Percentiles rank a stretch among this genome's conserved stretches.
Conservation (phyloP, 2,113 vertebrate species). For the Thamnaconus septentrionalis region DNA sequence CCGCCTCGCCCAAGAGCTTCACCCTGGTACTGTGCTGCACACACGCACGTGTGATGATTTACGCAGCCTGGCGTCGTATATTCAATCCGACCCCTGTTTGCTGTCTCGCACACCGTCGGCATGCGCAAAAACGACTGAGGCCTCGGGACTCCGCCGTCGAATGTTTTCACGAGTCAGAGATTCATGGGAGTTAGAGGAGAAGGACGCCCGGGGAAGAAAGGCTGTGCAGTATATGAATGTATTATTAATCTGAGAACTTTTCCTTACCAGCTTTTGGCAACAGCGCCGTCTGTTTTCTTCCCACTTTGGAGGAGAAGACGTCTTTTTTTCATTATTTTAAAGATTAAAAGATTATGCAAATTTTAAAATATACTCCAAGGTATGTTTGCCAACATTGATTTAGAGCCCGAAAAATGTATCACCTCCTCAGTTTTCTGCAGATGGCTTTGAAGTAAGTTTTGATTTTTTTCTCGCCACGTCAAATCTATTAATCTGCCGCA, state of each 20-base stretch:
- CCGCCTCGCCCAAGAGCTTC: slow-evolving; percentile 98
- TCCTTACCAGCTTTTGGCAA: slow-evolving; percentile 35
- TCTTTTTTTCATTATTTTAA: slow-evolving; percentile 19
- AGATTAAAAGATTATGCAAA: slow-evolving; percentile 42
- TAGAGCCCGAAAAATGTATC: slow-evolving; percentile 2
- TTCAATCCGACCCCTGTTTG: not conserved
- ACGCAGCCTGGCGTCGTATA: slow-evolving; percentile 9
- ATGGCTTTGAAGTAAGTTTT: slow-evolving; percentile 42
- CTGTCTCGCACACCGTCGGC: slow-evolving; percentile 7
- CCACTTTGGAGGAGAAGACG: slow-evolving; percentile 8
- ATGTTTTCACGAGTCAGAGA: slow-evolving; percentile 23
- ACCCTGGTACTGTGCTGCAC: slow-evolving; percentile 84
- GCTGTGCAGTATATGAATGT: slow-evolving; percentile 41
- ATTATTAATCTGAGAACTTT: slow-evolving; percentile 58
- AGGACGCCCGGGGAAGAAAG: slow-evolving; percentile 11
- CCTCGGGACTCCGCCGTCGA: slow-evolving; percentile 31
- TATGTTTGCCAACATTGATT: slow-evolving; percentile 50
- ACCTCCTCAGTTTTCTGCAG: slow-evolving; percentile 12
- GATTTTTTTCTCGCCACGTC: slow-evolving; percentile 11
- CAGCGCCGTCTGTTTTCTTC: slow-evolving; percentile 3
- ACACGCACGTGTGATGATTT: not conserved
- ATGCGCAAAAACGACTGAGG: slow-evolving; percentile 17
- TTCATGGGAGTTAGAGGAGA: slow-evolving; percentile 14
- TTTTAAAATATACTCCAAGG: slow-evolving; percentile 37
- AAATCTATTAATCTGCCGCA: slow-evolving; percentile 41